These are phyloP conservation scores for Intellagama lesueurii DNA, from an alignment of 2,797 vertebrate species.

Conservation along the genomic window DNA sequence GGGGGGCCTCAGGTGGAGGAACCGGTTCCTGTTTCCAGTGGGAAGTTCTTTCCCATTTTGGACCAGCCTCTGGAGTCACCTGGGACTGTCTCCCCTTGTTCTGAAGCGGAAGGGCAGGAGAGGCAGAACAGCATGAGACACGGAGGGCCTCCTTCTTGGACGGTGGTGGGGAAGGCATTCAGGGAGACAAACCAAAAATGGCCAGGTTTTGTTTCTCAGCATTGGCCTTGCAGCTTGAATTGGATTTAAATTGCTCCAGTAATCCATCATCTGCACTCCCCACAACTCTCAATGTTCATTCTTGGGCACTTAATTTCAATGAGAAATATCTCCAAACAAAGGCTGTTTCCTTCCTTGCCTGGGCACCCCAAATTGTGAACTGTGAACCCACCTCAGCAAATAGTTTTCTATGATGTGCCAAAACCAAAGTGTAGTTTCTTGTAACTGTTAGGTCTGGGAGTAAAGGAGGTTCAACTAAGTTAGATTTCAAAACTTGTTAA, in stretches of 20 bases:
- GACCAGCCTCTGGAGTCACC: background rate
- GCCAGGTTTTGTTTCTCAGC: no score
- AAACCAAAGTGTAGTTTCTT: no score
- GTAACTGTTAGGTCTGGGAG: no score
- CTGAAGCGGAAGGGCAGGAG: fast-evolving
- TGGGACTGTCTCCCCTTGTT: background rate
- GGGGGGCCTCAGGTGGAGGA: background rate
- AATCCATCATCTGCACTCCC: background rate
- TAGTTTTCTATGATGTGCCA: no score
- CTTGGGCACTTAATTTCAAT: background rate
- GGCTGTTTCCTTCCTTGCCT: no score
- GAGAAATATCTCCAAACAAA: no score
- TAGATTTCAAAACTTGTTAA: no score
- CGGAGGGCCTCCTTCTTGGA: background rate
- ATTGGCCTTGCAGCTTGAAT: background rate
- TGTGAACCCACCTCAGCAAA: no score
- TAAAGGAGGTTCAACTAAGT: no score
- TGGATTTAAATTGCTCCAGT: no score
- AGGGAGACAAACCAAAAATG: no score
- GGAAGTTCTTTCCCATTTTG: fast-evolving
- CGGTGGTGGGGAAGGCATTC: no score
- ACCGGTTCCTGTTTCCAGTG: fast-evolving
- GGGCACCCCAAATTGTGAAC: background rate
- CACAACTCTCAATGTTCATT: background rate
- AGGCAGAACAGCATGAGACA: background rate